These are phyloP conservation scores for Glaucidium brasilianum DNA, from an alignment of 2,113 vertebrate genomes.

Conservation along the genomic window DNA sequence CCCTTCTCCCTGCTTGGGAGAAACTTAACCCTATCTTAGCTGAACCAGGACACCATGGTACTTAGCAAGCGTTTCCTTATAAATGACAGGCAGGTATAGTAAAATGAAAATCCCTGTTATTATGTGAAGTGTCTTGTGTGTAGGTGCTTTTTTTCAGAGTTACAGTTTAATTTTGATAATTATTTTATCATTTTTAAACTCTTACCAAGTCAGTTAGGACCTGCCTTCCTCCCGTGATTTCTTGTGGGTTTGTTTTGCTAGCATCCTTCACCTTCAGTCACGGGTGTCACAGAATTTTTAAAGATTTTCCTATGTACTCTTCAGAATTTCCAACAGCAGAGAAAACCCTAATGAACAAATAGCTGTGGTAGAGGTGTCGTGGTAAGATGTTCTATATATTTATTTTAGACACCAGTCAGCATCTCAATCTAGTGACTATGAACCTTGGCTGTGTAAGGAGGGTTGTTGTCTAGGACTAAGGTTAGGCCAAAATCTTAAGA, in stretches of 20 bases:
- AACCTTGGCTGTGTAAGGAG: background rate
- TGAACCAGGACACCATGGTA: too few species aligned
- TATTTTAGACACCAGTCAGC: background rate
- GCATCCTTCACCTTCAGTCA: background rate
- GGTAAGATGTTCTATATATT: background rate
- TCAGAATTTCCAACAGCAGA: background rate
- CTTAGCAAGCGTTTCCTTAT: background rate
- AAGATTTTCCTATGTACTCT: rapidly evolving
- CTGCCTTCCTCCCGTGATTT: background rate
- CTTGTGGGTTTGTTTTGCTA: background rate
- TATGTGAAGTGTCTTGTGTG: background rate
- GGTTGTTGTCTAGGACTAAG: background rate
- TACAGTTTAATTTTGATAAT: background rate
- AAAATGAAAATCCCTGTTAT: background rate
- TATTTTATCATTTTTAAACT: background rate
- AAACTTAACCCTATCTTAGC: too few species aligned
- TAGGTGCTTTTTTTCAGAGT: background rate
- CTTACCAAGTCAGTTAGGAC: background rate
- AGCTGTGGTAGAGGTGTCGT: background rate
- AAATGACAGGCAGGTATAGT: background rate
- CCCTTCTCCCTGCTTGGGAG: too few species aligned
- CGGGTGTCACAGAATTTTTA: background rate
- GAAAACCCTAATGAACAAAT: background rate
- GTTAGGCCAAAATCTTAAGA: background rate
- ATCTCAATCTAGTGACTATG: background rate